phyloP scores from a whole-genome alignment of 2,113 vertebrate genomes.

The Pogona vitticeps region DNA sequence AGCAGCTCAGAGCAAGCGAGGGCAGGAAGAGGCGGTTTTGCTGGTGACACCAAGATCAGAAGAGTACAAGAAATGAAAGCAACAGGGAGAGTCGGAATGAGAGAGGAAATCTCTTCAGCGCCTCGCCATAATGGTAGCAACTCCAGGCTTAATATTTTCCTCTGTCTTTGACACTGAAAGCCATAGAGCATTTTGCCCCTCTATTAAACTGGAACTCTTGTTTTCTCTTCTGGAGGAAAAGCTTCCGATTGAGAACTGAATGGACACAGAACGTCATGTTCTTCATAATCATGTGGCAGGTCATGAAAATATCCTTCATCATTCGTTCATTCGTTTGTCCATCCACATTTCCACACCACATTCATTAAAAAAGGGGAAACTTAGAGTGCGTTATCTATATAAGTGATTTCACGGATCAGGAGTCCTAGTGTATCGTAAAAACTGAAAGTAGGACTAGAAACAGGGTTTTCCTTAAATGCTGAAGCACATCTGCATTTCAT shows the following conservation, averaged over 20 bases:
- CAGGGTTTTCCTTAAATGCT: no score
- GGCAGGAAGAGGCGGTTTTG: constrained; percentile 18
- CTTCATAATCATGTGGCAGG: not conserved
- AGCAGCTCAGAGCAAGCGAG: not conserved
- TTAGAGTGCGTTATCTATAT: no score
- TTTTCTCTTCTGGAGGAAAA: not conserved
- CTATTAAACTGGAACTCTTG: not conserved
- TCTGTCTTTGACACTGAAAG: not conserved
- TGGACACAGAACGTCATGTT: not conserved
- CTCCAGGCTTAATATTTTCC: not conserved
- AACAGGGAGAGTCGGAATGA: constrained; percentile 14
- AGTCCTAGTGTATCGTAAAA: no score
- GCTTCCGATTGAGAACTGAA: not conserved
- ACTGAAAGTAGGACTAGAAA: no score
- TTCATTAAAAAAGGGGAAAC: no score
- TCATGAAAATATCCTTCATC: no score
- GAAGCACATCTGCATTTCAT: no score
- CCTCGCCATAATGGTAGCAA: constrained; percentile 21
- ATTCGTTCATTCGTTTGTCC: no score
- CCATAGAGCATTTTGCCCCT: not conserved
- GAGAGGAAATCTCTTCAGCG: constrained; percentile 8
- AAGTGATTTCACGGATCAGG: no score
- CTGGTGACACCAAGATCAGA: constrained; percentile 34
- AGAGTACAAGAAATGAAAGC: constrained; percentile 39
- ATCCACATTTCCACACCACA: no score